Evolutionary conservation across 2,113 vertebrate genomes (phyloP).

Genomic region (Pseudois nayaur): DNA sequence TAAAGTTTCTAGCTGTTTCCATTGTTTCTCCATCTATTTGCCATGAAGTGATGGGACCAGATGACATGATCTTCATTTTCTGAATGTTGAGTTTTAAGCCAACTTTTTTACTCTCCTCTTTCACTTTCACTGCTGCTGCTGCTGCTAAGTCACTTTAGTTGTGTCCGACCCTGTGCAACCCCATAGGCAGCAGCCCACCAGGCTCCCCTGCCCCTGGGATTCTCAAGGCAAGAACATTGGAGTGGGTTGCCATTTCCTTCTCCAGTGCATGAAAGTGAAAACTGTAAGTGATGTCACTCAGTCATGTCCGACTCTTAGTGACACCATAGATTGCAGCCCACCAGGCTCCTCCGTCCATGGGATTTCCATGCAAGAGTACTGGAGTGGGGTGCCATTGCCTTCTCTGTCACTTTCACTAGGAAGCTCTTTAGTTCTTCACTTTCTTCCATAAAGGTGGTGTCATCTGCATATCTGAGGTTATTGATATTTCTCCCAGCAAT

Average conservation of each 20-base stretch:
- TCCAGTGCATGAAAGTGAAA: too few relatives aligned
- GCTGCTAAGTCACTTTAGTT: too few relatives aligned
- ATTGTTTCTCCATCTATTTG: neutral
- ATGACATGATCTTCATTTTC: neutral
- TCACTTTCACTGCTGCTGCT: neutral
- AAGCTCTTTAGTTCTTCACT: neutral
- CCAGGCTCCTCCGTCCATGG: too few relatives aligned
- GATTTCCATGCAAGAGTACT: too few relatives aligned
- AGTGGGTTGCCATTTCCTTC: too few relatives aligned
- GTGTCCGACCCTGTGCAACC: rapidly evolving
- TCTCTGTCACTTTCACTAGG: neutral
- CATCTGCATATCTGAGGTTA: neutral
- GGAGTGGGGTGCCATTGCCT: too few relatives aligned
- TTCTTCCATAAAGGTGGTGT: neutral
- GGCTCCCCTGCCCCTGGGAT: too few relatives aligned
- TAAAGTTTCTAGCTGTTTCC: neutral
- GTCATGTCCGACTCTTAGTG: too few relatives aligned
- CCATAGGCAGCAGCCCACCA: too few relatives aligned
- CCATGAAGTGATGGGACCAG: neutral
- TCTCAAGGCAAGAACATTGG: too few relatives aligned
- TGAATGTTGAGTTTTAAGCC: neutral
- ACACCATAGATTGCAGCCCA: too few relatives aligned
- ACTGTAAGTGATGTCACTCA: too few relatives aligned
- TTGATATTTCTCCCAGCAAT: neutral
- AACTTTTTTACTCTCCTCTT: neutral